phyloP scores from a whole-genome alignment of 2,113 vertebrate genomes.

The Empidonax alnorum region DNA sequence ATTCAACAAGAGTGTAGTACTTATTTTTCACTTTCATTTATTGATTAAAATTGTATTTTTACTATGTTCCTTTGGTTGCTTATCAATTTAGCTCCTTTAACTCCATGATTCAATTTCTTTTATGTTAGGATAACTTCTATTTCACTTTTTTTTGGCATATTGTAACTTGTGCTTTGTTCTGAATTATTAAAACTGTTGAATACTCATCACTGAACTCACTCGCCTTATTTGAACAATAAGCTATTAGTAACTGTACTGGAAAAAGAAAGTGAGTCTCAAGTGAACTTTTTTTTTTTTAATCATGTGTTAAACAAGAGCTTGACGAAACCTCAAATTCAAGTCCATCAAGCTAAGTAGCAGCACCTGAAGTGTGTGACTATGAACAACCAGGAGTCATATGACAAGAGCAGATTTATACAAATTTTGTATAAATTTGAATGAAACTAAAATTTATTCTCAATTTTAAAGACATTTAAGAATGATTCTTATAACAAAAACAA shows the following conservation, averaged over 20 bases:
- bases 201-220: neutral
- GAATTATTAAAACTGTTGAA: neutral
- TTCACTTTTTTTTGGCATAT: neutral
- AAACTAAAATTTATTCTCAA: neutral
- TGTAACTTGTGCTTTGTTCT: neutral
- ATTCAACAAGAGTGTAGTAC: neutral
- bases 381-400: neutral
- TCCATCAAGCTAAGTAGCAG: neutral
- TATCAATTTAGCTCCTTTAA: neutral
- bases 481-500: neutral
- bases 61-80: neutral
- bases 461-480: neutral
- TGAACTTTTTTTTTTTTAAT: neutral
- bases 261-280: neutral
- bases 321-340: neutral
- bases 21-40: neutral
- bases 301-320: neutral
- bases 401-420: neutral
- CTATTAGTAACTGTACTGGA: neutral
- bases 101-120: neutral
- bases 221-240: neutral
- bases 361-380: neutral
- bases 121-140: neutral
- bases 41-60: neutral
- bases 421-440: neutral